Base-by-base conservation (phyloP, 1,140 invertebrate species). In the Drosophila parabipectinata region DNA sequence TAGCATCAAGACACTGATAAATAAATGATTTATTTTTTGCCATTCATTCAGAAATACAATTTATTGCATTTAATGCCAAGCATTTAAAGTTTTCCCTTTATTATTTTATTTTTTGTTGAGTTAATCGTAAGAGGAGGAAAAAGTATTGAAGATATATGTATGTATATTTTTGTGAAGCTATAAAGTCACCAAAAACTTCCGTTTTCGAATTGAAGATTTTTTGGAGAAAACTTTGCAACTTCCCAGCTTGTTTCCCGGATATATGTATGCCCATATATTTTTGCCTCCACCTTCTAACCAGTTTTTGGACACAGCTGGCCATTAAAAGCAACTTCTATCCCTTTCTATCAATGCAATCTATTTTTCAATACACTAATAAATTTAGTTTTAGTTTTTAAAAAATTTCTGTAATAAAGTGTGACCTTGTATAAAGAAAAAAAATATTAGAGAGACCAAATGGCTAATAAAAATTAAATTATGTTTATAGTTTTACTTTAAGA, bases 301-400 rank as follows among this genome's bases (percentile, higher is more conserved):
- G 44, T 48, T 64, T 52, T 41, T 52, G 45, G 47, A 54, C 64
- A 68, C 66, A 68, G 32, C 63, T 75, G 72, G 71, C 72, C 47
- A 74, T 67, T 75, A 69, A 57, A 54, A 50, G 51, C 66, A 69
- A 55, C 59, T 62, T 54, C 44, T 24, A 8, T 30, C 21, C 3
- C 18, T 12, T 30, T 30, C 15, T 45, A 21, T 28, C 26, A n/a
- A 14, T 63, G 9, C 9, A 8, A 26, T 39, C 21, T 67, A 21
- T 45, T 1, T 41, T 26, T 10, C 8, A 37, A 21, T 15, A 15
- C 54, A 34, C 37, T 34, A 14, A 34, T 34, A 30, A 10, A 15
- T 53, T 4, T 14, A 4, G 14, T 45, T 45, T 47, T 4, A 2
- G 9, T 4, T 12, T 12, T 12, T 10, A 3, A 47, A 12, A 2